A percentile compares a stretch with the other conserved stretches of the same genome.
Evolutionary conservation across 2,888 invertebrate genomes (phyloP).

Genomic region (Crocallis elinguaria): DNA sequence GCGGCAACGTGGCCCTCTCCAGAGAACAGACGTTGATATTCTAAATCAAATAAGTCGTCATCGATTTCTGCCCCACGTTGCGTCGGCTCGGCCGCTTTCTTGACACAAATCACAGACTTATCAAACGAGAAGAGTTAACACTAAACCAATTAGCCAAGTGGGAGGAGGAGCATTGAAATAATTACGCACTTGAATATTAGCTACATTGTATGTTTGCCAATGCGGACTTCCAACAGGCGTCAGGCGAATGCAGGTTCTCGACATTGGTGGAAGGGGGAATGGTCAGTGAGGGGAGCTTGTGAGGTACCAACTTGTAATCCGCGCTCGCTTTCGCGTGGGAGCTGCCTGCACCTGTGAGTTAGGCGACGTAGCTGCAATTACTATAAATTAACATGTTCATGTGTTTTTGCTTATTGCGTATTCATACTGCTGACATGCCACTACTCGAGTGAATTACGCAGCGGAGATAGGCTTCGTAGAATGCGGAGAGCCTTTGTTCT

Average conservation of each 20-base stretch:
- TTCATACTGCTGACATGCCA: constrained; percentile 42
- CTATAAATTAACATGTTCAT: constrained; percentile 54
- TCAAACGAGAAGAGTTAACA: constrained; percentile 27
- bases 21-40: constrained; percentile 25
- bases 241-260: not conserved
- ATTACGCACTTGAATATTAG: constrained; percentile 14
- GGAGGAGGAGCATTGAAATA: constrained; percentile 14
- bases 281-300: no score
- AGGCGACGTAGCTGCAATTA: constrained; percentile 50
- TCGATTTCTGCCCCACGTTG: constrained; percentile 12
- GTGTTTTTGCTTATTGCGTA: constrained; percentile 54
- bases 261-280: no score
- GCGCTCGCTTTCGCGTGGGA: constrained; percentile 57
- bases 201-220: not conserved
- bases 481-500: constrained; percentile 16
- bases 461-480: constrained; percentile 38
- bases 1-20: constrained; percentile 37
- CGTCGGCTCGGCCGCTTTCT: constrained; percentile 33
- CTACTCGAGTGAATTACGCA: constrained; percentile 32
- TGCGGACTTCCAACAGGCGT: not conserved
- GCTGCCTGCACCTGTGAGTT: constrained; percentile 52
- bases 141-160: constrained; percentile 32
- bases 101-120: constrained; percentile 28
- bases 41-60: constrained; percentile 11
- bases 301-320: constrained; percentile 38